Evolutionary conservation across 2,888 invertebrate genomes (phyloP), one percentile per base, ranked within the genome.

Genomic region (Drosophila borborema): DNA sequence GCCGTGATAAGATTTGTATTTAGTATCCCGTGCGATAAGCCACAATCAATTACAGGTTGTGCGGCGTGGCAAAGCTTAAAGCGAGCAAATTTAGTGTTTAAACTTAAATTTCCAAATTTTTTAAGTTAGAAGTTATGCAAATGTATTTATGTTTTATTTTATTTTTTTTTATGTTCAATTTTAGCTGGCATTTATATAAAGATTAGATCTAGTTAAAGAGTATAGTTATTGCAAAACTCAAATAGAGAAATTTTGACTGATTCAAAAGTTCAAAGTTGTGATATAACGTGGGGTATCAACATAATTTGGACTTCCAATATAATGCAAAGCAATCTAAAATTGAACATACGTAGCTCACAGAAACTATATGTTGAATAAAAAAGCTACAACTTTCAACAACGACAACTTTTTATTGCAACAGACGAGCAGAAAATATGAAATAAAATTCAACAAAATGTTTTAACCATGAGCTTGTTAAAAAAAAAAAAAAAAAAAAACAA

Each of bases 381-480:
- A 6, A 7, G 43, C 18, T 20, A 16, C 23, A 45, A 45, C 10
- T 20, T 45, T 20, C 14, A 7, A 20, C 6, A 16, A 16, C 7
- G 20, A 9, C 14, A 14, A 45, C 6, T 45, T 46, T 23, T 46
- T 46, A 23, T 46, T 46, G 14, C 8, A 23, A 0, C n/a, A n/a
- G 18, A 28, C 28, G 18, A 49, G 20, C 23, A 64, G 56, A 80
- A 81, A 81, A 63, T 64, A 61, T 68, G 59, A 54, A 64, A 66
- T 64, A 55, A 20, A 36, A 41, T 34, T 54, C 36, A 55, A 51
- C 7, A 73, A 70, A 85, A 85, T 82, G 60, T 49, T 65, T 40
- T 67, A 60, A 48, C 56, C 60, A 70, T 45, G 43, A 20, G 38
- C 36, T 20, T 20, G 28, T 2, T 41, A 16, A 45, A 14, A 36